These are phyloP conservation scores for Cephus sareptanus DNA, from an alignment of 2,888 invertebrate genomes.

Conservation along the genomic window DNA sequence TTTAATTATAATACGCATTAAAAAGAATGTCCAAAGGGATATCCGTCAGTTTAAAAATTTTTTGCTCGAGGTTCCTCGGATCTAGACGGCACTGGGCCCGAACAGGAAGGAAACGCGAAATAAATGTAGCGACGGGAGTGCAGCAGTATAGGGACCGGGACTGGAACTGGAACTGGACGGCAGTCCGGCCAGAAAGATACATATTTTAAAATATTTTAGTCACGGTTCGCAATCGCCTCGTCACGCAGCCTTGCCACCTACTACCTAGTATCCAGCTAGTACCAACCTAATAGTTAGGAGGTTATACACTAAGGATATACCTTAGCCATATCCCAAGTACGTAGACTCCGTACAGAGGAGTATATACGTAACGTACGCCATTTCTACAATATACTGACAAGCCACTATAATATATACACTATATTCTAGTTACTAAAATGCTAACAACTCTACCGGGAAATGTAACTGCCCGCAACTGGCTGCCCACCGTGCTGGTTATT, in stretches of 20 bases:
- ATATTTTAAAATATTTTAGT: constrained; percentile 67
- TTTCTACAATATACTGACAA: neutral
- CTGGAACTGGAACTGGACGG: constrained; percentile 63
- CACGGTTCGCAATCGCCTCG: constrained; percentile 66
- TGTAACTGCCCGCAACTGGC: constrained; percentile 39
- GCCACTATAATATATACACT: neutral
- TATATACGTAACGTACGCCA: neutral
- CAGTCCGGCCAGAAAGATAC: constrained; percentile 66
- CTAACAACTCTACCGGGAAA: constrained; percentile 33
- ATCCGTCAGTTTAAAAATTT: neutral
- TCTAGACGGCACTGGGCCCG: constrained; percentile 23
- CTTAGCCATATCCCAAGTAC: neutral
- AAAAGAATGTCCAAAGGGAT: neutral
- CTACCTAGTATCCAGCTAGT: constrained; percentile 50
- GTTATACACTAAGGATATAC: neutral
- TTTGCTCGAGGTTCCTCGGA: constrained; percentile 1
- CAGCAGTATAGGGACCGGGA: constrained; percentile 44
- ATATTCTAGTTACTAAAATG: constrained; percentile 18
- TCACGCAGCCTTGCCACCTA: constrained; percentile 66
- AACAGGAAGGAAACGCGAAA: constrained; percentile 66
- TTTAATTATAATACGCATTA: neutral
- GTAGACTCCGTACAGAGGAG: neutral
- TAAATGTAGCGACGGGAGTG: constrained; percentile 58
- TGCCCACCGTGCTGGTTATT: constrained; percentile 31
- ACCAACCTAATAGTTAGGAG: constrained; percentile 48